Base-by-base conservation (phyloP, 1,140 invertebrate species). In the Wiebesia pumilae region DNA sequence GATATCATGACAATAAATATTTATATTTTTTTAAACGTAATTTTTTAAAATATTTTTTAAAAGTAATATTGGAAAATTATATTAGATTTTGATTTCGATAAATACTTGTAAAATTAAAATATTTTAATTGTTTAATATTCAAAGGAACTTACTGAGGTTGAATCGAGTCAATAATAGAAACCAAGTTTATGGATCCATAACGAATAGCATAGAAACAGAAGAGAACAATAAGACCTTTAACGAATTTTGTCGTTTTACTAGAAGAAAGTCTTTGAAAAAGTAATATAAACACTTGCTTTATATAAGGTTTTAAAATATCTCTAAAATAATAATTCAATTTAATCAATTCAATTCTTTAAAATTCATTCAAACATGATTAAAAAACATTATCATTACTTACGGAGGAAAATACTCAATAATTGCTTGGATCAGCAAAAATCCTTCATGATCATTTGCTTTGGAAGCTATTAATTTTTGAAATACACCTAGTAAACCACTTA, bases 391-490 rank as follows among this genome's bases (percentile, higher is more conserved):
- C n/a, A 14, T 85, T 93, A 94, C 96, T 96, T 94, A 97, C 96
- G 93, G 93, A 85, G 96, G 95, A 89, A 97, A 95, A 91, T 98
- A 94, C 91, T 96, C 95, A 67, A 99, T 95, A 81, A 99, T 95
- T 81, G 95, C 96, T 92, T 98, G 97, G 40, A 99, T 95, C 2
- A 99, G 93, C 91, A 97, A 96, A 92, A 99, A 99, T 43, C 98
- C 99, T 94, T 99, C 98, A 89, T 99, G 98, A 93, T 99, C 99
- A 91, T 99, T 98, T 0, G 96, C 95, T 94, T 98, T 99, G 0
- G 98, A 99, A 7, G 98, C 97, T 88, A 99, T 98, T 86, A 99
- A 94, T 94, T 99, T 99, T 92, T 99, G 98, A 92, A 99, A 99
- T 30, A 99, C 97, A 35, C 98, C 98, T 19, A 99, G 93, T 86